phyloP scores from a whole-genome alignment of 1,140 invertebrate genomes.

The Pseudomyrmex cubaensis region DNA sequence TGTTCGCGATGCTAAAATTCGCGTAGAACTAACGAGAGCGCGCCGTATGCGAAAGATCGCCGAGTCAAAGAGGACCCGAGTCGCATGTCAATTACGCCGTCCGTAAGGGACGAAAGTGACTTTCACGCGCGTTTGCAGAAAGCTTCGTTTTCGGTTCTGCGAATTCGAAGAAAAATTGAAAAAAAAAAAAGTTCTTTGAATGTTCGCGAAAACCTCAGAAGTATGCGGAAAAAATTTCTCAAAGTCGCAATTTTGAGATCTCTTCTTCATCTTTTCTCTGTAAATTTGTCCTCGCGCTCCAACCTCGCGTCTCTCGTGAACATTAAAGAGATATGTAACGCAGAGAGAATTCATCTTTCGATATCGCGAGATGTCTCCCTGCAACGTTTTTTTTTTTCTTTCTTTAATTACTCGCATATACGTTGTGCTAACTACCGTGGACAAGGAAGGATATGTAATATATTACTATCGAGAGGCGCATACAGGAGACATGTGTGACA shows the following conservation, averaged over 20 bases:
- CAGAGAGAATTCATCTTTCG: background rate
- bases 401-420: background rate
- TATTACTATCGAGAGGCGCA: conserved; percentile 47
- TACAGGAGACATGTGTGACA: conserved; percentile 34
- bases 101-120: background rate
- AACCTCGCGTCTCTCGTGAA: too few relatives aligned
- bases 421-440: conserved; percentile 53
- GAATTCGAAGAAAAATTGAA: background rate
- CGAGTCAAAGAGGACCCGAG: conserved; percentile 32
- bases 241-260: background rate
- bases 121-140: background rate
- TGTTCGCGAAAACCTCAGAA: background rate
- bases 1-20: conserved; percentile 20
- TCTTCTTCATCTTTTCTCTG: background rate
- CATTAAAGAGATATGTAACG: too few relatives aligned
- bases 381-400: conserved; percentile 23
- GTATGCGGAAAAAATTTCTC: background rate
- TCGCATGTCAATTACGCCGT: conserved; percentile 34
- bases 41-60: conserved; percentile 5
- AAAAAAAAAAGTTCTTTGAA: background rate
- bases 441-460: conserved; percentile 44
- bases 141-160: conserved; percentile 11
- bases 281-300: background rate
- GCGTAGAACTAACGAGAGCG: conserved; percentile 1
- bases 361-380: background rate